These are phyloP conservation scores for Gymnogyps californianus DNA, from an alignment of 2,113 vertebrate genomes.

Conservation along the genomic window DNA sequence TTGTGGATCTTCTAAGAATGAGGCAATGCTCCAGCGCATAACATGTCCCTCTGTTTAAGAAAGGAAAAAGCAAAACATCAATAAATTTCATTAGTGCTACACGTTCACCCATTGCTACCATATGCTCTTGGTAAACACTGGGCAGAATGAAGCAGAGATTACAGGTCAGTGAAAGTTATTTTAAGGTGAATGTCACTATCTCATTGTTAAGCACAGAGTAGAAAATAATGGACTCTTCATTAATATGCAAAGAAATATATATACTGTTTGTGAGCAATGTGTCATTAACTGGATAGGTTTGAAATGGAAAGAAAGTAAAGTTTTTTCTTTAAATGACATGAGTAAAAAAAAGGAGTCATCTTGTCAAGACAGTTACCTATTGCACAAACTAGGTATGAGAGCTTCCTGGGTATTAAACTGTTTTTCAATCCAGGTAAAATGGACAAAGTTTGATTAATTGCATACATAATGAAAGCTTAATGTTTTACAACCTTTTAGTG, in stretches of 20 bases:
- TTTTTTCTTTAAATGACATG: not conserved
- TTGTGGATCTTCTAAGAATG: constrained; percentile 65
- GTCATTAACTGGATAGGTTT: not conserved
- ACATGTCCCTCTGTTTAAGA: constrained; percentile 65
- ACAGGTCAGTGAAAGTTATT: not conserved
- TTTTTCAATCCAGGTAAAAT: not conserved
- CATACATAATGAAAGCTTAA: not conserved
- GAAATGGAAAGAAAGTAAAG: not conserved
- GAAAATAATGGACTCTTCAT: not conserved
- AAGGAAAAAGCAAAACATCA: not conserved
- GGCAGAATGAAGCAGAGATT: not conserved
- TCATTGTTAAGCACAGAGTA: not conserved
- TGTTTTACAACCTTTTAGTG: not conserved
- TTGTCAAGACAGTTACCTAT: not conserved
- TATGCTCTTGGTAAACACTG: not conserved
- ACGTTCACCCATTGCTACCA: not conserved
- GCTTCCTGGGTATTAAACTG: not conserved
- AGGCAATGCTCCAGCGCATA: constrained; percentile 58
- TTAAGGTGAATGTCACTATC: not conserved
- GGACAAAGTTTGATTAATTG: not conserved
- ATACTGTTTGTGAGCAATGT: not conserved
- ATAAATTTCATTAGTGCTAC: not conserved
- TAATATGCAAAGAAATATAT: not conserved
- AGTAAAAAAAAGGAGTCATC: not conserved
- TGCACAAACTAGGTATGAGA: not conserved